Evolutionary conservation across 2,888 invertebrate species (phyloP).

Genomic region (Hartigia nigra): DNA sequence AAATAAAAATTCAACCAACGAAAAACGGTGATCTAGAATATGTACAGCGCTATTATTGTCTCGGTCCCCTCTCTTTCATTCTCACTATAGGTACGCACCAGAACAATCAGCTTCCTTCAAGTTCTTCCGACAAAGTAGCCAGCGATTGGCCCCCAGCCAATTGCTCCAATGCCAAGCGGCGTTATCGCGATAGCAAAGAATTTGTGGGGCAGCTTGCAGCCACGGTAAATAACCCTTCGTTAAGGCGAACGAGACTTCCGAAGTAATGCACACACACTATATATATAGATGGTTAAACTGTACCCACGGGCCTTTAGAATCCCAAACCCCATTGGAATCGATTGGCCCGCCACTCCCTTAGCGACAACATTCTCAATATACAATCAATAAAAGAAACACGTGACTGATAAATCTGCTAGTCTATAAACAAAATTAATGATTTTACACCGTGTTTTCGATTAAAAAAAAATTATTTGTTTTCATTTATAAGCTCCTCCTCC

Average conservation of each 20-base stretch:
- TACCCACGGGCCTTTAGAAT: background rate
- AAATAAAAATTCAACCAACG: too few relatives aligned
- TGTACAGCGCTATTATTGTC: background rate
- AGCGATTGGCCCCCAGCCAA: conserved; percentile 48
- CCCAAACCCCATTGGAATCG: background rate
- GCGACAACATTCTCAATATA: background rate
- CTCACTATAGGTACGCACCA: background rate
- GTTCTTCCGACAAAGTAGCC: conserved; percentile 5
- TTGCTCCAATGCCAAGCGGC: conserved; percentile 41
- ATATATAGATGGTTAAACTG: background rate
- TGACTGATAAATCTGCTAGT: background rate
- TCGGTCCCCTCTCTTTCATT: background rate
- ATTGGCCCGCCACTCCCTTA: background rate
- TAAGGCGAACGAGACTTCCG: conserved; percentile 1
- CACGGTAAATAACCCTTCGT: conserved; percentile 12
- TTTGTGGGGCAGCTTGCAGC: conserved; percentile 9
- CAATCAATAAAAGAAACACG: background rate
- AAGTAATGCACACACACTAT: background rate
- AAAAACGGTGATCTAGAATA: too few relatives aligned
- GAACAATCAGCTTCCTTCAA: background rate
- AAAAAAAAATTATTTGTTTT: too few relatives aligned
- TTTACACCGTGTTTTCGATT: background rate
- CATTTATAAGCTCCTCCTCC: too few relatives aligned
- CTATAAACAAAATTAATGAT: background rate
- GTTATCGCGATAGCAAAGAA: conserved; percentile 31